phyloP scores from a whole-genome alignment of 2,888 invertebrate genomes.

The Scaeva pyrastri region DNA sequence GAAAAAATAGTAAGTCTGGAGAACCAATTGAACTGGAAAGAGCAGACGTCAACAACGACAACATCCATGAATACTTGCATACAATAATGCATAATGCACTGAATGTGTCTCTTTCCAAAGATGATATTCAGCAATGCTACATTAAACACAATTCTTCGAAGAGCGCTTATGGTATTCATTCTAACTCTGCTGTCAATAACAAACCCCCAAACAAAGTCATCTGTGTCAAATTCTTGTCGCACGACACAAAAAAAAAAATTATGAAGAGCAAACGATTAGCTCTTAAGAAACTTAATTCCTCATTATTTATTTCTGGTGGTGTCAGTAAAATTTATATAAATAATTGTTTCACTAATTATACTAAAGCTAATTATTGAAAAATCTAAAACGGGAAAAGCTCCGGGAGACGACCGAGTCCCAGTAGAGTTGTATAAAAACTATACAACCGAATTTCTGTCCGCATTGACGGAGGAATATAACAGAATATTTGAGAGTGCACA shows the following conservation, averaged over 20 bases:
- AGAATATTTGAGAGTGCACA: background rate
- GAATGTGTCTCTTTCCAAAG: too few relatives aligned
- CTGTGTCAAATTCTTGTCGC: background rate
- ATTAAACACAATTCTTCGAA: too few relatives aligned
- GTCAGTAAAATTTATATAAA: background rate
- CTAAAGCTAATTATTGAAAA: background rate
- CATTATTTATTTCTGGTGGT: background rate
- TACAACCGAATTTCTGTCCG: background rate
- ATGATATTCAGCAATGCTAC: too few relatives aligned
- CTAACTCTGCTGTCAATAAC: too few relatives aligned
- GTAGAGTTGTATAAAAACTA: slow-evolving; percentile 10
- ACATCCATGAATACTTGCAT: too few relatives aligned
- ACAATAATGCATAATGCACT: too few relatives aligned
- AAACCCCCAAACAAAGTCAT: too few relatives aligned
- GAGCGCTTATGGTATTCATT: too few relatives aligned
- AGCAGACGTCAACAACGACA: too few relatives aligned
- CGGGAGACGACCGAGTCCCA: background rate
- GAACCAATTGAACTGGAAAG: too few relatives aligned
- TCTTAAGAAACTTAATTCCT: slow-evolving; percentile 11
- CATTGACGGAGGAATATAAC: background rate
- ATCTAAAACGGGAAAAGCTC: slow-evolving; percentile 1
- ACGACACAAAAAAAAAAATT: background rate
- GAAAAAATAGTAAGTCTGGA: too few relatives aligned
- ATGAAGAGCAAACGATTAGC: slow-evolving; percentile 15
- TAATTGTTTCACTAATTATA: background rate